Evolutionary conservation across 2,113 vertebrate genomes (phyloP).

Genomic region (Galemys pyrenaicus): DNA sequence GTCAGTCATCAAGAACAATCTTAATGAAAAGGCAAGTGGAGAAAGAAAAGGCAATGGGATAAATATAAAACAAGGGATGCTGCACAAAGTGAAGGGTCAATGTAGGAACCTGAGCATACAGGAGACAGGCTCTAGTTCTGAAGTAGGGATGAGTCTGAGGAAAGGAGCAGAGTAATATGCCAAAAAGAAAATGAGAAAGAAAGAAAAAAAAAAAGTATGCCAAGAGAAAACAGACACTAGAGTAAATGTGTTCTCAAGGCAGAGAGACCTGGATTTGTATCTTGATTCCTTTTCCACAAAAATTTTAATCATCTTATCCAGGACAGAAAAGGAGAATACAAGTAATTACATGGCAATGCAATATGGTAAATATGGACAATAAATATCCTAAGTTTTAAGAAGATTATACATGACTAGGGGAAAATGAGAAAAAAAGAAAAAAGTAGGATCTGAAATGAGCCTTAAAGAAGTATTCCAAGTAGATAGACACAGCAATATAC

Average conservation of each 20-base stretch:
- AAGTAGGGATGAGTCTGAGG: neutral
- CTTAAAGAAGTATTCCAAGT: neutral
- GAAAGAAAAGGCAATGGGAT: neutral
- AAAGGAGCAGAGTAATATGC: neutral
- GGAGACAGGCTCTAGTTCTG: neutral
- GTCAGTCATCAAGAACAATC: neutral
- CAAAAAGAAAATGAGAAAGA: neutral
- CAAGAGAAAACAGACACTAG: neutral
- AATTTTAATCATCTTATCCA: neutral
- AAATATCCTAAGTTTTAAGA: constrained; percentile 17
- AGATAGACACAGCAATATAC: neutral
- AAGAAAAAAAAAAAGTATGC: neutral
- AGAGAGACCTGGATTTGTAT: neutral
- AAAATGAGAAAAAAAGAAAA: neutral
- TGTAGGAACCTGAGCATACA: neutral
- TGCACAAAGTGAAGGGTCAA: neutral
- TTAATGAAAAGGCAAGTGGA: neutral
- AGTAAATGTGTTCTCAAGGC: neutral
- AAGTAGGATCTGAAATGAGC: neutral
- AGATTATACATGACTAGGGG: neutral
- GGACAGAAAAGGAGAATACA: neutral
- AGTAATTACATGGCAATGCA: neutral
- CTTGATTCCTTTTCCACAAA: too few relatives aligned
- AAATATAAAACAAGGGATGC: neutral
- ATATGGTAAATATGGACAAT: neutral